Evolutionary conservation across 2,888 invertebrate genomes (phyloP), one percentile per base, ranked within the genome.

Genomic region (Panzeria rudis): DNA sequence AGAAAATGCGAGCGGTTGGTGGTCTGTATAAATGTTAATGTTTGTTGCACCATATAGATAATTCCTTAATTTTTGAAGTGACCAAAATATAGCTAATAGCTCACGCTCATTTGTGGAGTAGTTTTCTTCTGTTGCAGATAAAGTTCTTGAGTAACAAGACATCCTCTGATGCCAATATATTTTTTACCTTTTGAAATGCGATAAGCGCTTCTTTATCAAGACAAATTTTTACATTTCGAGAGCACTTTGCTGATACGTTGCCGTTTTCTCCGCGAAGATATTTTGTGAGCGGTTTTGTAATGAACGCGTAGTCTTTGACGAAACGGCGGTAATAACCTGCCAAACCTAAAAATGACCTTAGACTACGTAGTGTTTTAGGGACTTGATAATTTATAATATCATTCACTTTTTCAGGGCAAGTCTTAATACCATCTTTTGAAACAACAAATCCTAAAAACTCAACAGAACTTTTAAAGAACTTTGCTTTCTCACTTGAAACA

Each of bases 401-500:
- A n/a, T 81, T 72, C 11, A 73, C 9, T 35, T 73, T 81, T n/a
- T 81, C 81, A 11, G 66, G 73, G n/a, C 64, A 64, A 23, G 80
- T 73, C n/a, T 13, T 66, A 6, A 72, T 79, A 38, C 64, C 52
- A 23, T 52, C 50, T 20, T 62, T 38, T 29, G 71, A 79, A 61
- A 79, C 71, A 15, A 71, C 1, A 32, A 79, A 79, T 47, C 79
- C 69, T 13, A 66, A 66, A 38, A 82, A 78, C 38, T 68, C 78
- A 0, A 78, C 68, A n/a, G 68, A 35, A 35, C 7, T 35, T 35
- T 35, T 35, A 35, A 35, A 35, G 7, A 78, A 13, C 50, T n/a
- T 32, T 23, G 41, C 20, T 6, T 23, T 54, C 15, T 17, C 64
- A 64, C 56, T 38, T 23, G 61, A 38, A 59, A 44, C n/a, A 15